Evolutionary conservation across 2,888 invertebrate genomes (phyloP), one percentile per base, ranked within the genome.

Genomic region (Caenorhabditis drosophilae): DNA sequence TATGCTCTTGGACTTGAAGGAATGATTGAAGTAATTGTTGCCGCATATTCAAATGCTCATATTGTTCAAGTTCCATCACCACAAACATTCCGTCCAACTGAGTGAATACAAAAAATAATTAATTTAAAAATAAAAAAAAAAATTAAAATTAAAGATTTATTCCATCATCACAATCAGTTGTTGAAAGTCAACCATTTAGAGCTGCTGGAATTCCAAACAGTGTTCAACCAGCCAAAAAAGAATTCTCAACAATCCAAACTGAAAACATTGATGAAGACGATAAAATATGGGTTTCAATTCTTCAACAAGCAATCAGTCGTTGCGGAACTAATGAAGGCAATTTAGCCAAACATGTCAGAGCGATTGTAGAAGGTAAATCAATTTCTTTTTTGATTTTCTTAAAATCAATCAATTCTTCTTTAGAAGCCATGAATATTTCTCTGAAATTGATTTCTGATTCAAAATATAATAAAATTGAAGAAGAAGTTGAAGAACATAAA

Each of bases 11-110:
- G 76, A 38, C 52, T 76, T 6, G 73, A 74, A 41, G 75, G 77
- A 45, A 82, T 82, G 82, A 71, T 82, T 42, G 81, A 81, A 52
- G 73, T 78, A n/a, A 79, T 82, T 49, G 80, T 79, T 20, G 77
- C 81, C 2, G 76, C 82, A 9, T 82, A 82, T 52, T 73, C 72
- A 20, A 76, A 74, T 53, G 78, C 79, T 6, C 82, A 82, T 54
- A 79, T 82, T 58, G 78, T 82, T 4, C 80, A 79, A 49, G 78
- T 79, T 25, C 80, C 80, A 4, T 63, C 70, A 18, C 75, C 73
- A 11, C 69, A 73, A 12, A 44, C 34, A 0, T 60, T 67, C 50
- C 38, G 55, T 20, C 70, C 69, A 16, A 56, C 51, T 38, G 56
- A 54, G 66, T 56, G 41, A 66, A 50, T 61, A 34, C 18, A 15